Conservation (phyloP, 2,113 vertebrate genomes). For the Amblyornis subalaris region DNA sequence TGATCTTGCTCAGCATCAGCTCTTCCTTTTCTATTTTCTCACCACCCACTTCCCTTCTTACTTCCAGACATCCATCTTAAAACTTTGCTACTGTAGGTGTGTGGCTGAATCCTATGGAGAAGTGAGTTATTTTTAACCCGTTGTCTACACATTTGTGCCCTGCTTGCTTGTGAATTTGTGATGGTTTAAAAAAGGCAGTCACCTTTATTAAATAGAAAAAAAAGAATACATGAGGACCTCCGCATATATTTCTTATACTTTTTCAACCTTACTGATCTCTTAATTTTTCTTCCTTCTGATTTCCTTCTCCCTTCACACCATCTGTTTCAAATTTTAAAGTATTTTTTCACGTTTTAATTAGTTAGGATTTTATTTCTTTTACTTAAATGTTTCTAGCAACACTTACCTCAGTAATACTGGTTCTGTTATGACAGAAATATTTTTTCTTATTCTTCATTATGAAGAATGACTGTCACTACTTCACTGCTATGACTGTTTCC, state of each 20-base stretch:
- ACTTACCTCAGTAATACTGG: neutral
- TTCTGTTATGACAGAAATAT: neutral
- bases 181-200: neutral
- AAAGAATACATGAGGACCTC: neutral
- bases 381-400: neutral
- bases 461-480: neutral
- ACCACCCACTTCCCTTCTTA: neutral
- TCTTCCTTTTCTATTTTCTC: conserved; percentile 19
- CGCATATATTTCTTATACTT: neutral
- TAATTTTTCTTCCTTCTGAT: neutral
- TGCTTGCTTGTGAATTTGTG: neutral
- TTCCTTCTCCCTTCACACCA: neutral
- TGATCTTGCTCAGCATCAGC: neutral
- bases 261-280: neutral
- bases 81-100: neutral
- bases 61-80: neutral
- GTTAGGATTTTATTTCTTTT: neutral
- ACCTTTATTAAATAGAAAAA: neutral
- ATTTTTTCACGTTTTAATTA: neutral
- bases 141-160: neutral
- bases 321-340: neutral
- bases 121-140: neutral
- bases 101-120: neutral
- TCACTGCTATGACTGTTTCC: neutral
- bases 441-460: neutral